phyloP scores from a whole-genome alignment of 2,797 vertebrate species.

The Triplophysa yarkandensis region DNA sequence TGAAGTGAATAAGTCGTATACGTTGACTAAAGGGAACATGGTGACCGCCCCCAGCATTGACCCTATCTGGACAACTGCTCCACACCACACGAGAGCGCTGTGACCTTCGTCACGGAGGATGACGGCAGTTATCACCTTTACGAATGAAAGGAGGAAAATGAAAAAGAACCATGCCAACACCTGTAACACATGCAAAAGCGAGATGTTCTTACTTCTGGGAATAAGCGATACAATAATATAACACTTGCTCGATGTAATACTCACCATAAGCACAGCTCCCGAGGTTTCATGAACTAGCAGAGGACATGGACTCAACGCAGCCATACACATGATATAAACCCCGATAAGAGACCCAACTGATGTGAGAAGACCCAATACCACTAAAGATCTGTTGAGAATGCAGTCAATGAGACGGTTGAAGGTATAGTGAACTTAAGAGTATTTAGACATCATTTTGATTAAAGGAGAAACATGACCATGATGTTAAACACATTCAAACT shows the following conservation, averaged over 20 bases:
- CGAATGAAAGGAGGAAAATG: conserved; percentile 79
- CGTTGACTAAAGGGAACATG: conserved; percentile 79
- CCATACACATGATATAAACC: conserved; percentile 69
- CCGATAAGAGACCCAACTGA: conserved; percentile 63
- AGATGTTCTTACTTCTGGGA: background rate
- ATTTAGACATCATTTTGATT: too few relatives aligned
- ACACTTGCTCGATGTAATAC: conserved; percentile 17
- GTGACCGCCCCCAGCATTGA: conserved; percentile 81
- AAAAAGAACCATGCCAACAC: conserved; percentile 81
- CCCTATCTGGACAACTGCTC: conserved; percentile 83
- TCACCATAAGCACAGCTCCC: conserved; percentile 68
- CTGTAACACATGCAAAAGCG: conserved; percentile 60
- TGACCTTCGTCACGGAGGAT: conserved; percentile 83
- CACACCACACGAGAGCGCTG: conserved; percentile 85
- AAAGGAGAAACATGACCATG: too few relatives aligned
- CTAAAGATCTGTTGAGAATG: conserved; percentile 61
- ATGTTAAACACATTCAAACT: too few relatives aligned
- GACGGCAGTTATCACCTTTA: conserved; percentile 83
- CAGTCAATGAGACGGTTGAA: background rate
- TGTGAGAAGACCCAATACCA: conserved; percentile 64
- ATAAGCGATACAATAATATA: background rate
- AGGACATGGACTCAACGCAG: conserved; percentile 71
- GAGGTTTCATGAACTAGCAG: conserved; percentile 56
- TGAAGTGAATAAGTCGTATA: conserved; percentile 66
- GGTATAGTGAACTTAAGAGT: background rate